phyloP scores from a whole-genome alignment of 1,140 invertebrate species.

The Akabosia matsudoensis region DNA sequence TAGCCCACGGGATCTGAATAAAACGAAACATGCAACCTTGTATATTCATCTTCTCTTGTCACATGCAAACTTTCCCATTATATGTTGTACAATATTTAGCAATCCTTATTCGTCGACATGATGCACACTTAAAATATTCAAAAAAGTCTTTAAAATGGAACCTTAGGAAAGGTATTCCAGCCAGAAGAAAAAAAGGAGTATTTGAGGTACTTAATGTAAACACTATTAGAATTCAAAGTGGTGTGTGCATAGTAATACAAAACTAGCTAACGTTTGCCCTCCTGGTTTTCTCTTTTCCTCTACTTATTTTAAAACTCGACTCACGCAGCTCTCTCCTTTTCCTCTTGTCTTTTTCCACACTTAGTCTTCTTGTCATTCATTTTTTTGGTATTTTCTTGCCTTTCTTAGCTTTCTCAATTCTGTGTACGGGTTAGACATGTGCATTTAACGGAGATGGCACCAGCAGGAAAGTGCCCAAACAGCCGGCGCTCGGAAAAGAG shows the following conservation, averaged over 20 bases:
- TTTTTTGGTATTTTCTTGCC: neutral
- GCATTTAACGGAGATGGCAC: neutral
- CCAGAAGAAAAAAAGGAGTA: neutral
- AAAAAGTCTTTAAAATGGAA: too few relatives aligned
- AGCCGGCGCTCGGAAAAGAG: neutral
- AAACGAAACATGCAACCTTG: too few relatives aligned
- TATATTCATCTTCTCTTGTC: too few relatives aligned
- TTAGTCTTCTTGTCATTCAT: neutral
- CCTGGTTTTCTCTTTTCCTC: neutral
- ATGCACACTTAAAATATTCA: too few relatives aligned
- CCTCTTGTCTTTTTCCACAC: constrained; percentile 10
- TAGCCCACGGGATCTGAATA: too few relatives aligned
- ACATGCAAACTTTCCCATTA: too few relatives aligned
- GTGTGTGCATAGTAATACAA: neutral
- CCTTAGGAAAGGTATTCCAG: too few relatives aligned
- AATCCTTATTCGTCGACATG: too few relatives aligned
- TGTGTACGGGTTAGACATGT: neutral
- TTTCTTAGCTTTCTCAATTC: neutral
- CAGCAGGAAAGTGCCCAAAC: neutral
- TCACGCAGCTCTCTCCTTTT: constrained; percentile 11
- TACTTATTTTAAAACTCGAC: constrained; percentile 12
- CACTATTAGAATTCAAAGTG: constrained; percentile 8
- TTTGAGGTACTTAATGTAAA: constrained; percentile 7
- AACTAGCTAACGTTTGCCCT: too few relatives aligned
- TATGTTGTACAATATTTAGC: too few relatives aligned